Evolutionary conservation across 2,888 invertebrate genomes (phyloP).

Genomic region (Raillietiella orientalis): DNA sequence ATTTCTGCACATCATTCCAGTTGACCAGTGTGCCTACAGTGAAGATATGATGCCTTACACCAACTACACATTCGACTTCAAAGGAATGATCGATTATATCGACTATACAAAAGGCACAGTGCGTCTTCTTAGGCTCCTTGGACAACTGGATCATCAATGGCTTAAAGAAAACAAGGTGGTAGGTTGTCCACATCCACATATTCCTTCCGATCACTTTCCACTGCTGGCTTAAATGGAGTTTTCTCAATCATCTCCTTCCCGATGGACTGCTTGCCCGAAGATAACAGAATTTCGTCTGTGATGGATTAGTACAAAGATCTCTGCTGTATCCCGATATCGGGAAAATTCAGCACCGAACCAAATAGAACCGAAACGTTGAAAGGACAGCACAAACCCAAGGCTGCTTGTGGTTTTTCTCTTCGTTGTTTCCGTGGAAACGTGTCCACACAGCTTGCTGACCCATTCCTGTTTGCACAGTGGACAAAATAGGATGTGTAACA

Average conservation of each 20-base stretch:
- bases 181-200: conserved; percentile 88
- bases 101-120: conserved; percentile 88
- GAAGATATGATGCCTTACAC: conserved; percentile 90
- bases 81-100: conserved; percentile 98
- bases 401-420: no score
- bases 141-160: conserved; percentile 78
- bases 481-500: no score
- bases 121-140: conserved; percentile 73
- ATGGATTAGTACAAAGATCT: no score
- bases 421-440: no score
- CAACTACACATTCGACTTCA: conserved; percentile 96
- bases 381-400: no score
- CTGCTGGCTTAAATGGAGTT: conserved; percentile 61
- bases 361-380: no score
- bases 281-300: no score
- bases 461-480: no score
- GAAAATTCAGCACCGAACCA: no score
- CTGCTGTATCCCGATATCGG: no score
- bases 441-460: no score
- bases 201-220: conserved; percentile 84
- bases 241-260: conserved; percentile 13
- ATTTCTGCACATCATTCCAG: no score
- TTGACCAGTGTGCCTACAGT: conserved; percentile 77
- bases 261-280: conserved; percentile 54
- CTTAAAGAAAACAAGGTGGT: conserved; percentile 80